These are phyloP conservation scores for Incurvaria masculella DNA, from an alignment of 2,888 invertebrate species.

Conservation along the genomic window DNA sequence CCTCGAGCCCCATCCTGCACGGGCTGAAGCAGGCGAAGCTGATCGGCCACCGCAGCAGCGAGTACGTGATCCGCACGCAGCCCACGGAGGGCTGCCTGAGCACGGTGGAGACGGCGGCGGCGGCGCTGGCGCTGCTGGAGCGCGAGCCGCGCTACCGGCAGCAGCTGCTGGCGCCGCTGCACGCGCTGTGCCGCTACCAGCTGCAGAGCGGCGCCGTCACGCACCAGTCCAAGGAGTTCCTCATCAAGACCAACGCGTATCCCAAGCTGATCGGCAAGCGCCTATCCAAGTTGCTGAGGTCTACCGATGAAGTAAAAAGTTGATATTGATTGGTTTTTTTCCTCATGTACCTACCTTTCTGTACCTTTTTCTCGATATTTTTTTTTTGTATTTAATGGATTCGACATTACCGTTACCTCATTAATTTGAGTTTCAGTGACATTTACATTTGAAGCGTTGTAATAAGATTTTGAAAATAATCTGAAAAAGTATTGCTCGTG, in stretches of 20 bases:
- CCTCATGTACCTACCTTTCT: too few species aligned
- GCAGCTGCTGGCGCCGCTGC: slow-evolving; percentile 72
- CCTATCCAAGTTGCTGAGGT: slow-evolving; percentile 59
- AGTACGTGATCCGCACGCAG: slow-evolving; percentile 91
- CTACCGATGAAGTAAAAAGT: too few species aligned
- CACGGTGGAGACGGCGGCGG: slow-evolving; percentile 83
- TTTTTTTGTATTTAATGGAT: too few species aligned
- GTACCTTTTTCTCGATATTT: too few species aligned
- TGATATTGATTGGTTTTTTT: too few species aligned
- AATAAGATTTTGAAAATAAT: too few species aligned
- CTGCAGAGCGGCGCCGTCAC: slow-evolving; percentile 88
- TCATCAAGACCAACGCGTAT: slow-evolving; percentile 75
- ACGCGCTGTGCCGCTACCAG: slow-evolving; percentile 82
- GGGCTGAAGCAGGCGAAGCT: slow-evolving; percentile 79
- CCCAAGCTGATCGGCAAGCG: slow-evolving; percentile 78
- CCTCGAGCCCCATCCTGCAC: slow-evolving; percentile 74
- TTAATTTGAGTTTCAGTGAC: too few species aligned
- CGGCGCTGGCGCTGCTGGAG: slow-evolving; percentile 77
- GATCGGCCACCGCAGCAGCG: slow-evolving; percentile 67
- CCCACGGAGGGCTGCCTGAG: slow-evolving; percentile 90
- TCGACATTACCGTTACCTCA: too few species aligned
- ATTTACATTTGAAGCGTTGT: too few species aligned
- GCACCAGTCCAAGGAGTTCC: slow-evolving; percentile 89
- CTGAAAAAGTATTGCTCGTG: too few species aligned
- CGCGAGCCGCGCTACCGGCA: slow-evolving; percentile 61